phyloP scores from a whole-genome alignment of 2,113 vertebrate species.

The Scophthalmus maximus region DNA sequence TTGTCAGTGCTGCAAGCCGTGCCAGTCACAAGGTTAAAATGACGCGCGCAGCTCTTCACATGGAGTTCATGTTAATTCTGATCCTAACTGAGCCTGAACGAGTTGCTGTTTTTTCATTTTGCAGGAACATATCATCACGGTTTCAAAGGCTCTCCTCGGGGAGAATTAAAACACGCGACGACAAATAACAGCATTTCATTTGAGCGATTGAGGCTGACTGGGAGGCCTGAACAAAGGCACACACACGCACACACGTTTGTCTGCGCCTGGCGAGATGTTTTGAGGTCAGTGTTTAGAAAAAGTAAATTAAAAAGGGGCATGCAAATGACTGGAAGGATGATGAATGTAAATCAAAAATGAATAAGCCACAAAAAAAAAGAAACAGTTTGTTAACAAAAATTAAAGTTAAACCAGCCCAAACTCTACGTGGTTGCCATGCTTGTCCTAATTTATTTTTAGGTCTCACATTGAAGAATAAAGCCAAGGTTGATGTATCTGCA shows the following conservation, averaged over 20 bases:
- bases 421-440: neutral
- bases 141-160: slow-evolving; percentile 12
- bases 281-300: slow-evolving; percentile 26
- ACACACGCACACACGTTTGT: slow-evolving; percentile 16
- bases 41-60: slow-evolving; percentile 50
- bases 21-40: slow-evolving; percentile 71
- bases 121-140: slow-evolving; percentile 31
- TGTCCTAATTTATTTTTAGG: neutral
- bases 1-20: slow-evolving; percentile 64
- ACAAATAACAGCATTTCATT: neutral
- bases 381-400: neutral
- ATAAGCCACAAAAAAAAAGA: slow-evolving; percentile 21
- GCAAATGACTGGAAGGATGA: slow-evolving; percentile 32
- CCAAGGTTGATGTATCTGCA: neutral
- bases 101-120: slow-evolving; percentile 47
- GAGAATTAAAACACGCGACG: slow-evolving; percentile 14
- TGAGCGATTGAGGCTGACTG: slow-evolving; percentile 19
- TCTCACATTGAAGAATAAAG: neutral
- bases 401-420: slow-evolving; percentile 15
- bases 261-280: slow-evolving; percentile 5
- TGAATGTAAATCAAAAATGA: slow-evolving; percentile 31
- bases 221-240: slow-evolving; percentile 20
- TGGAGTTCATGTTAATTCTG: slow-evolving; percentile 62
- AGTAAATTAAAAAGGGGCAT: slow-evolving; percentile 22
- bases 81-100: slow-evolving; percentile 53